phyloP scores from a whole-genome alignment of 2,888 invertebrate genomes.

The Helobdella robusta region DNA sequence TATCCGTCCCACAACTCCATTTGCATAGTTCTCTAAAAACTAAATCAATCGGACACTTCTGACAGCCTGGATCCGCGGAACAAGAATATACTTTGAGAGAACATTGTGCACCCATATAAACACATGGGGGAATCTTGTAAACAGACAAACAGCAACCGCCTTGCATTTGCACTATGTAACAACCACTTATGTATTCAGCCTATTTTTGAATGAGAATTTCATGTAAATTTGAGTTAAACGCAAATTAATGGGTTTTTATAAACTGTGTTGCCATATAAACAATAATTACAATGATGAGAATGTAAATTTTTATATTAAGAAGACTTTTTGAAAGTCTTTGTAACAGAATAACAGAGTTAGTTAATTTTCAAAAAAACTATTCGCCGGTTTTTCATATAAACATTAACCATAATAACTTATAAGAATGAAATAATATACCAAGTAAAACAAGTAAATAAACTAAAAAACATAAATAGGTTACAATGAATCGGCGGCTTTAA shows the following conservation, averaged over 20 bases:
- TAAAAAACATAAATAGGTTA: too few relatives aligned
- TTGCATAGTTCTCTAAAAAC: constrained; percentile 22
- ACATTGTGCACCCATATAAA: constrained; percentile 24
- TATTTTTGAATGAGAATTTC: neutral
- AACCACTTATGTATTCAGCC: constrained; percentile 24
- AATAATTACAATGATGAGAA: neutral
- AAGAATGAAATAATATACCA: too few relatives aligned
- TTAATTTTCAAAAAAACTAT: neutral
- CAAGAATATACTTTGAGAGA: constrained; percentile 20
- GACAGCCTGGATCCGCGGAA: constrained; percentile 22
- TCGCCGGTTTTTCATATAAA: too few relatives aligned
- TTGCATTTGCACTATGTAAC: constrained; percentile 25
- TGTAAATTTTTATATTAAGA: neutral
- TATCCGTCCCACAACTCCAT: constrained; percentile 22
- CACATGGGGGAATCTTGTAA: constrained; percentile 25
- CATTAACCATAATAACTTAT: too few relatives aligned
- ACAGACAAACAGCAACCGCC: constrained; percentile 21
- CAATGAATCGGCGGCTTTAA: too few relatives aligned
- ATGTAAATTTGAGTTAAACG: neutral
- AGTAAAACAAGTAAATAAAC: too few relatives aligned
- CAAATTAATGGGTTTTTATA: neutral
- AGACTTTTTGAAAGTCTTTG: neutral
- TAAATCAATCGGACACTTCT: constrained; percentile 22
- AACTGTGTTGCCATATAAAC: neutral
- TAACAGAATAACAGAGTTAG: neutral